Percentiles rank a stretch among this genome's conserved stretches.
phyloP scores from a whole-genome alignment of 2,888 invertebrate genomes.

The Dicyrtomina minuta region DNA sequence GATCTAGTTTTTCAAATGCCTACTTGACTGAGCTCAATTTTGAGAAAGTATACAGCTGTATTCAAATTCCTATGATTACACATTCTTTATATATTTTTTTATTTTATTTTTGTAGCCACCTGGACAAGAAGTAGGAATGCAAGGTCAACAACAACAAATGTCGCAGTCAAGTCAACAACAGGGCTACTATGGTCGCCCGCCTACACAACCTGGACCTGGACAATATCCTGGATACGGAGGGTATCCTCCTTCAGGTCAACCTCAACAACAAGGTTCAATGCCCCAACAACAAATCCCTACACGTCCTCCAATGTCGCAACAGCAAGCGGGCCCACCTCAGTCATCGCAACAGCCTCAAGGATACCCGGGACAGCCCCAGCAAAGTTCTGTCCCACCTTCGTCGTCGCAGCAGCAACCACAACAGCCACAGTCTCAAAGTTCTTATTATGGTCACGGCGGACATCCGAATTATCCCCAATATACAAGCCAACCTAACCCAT shows the following conservation, averaged over 20 bases:
- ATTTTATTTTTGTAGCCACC: constrained; percentile 33
- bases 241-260: constrained; percentile 42
- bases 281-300: constrained; percentile 39
- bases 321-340: constrained; percentile 29
- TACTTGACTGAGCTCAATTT: too few relatives aligned
- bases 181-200: constrained; percentile 48
- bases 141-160: constrained; percentile 45
- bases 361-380: constrained; percentile 61
- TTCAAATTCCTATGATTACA: too few relatives aligned
- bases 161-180: constrained; percentile 44
- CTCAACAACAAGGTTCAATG: constrained; percentile 45
- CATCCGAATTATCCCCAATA: constrained; percentile 50
- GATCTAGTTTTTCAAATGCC: too few relatives aligned
- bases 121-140: constrained; percentile 45
- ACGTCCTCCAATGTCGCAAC: constrained; percentile 34
- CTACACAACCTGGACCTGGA: constrained; percentile 37
- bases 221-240: constrained; percentile 46
- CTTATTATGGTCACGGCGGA: constrained; percentile 44
- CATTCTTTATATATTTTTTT: not conserved
- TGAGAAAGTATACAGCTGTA: too few relatives aligned
- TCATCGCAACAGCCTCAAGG: constrained; percentile 28
- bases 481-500: constrained; percentile 46
- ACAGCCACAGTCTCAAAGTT: constrained; percentile 56
- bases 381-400: constrained; percentile 59
- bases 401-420: constrained; percentile 52